Base-by-base conservation (phyloP, 2,797 vertebrate genomes). In the Dendrocincla tyrannina region DNA sequence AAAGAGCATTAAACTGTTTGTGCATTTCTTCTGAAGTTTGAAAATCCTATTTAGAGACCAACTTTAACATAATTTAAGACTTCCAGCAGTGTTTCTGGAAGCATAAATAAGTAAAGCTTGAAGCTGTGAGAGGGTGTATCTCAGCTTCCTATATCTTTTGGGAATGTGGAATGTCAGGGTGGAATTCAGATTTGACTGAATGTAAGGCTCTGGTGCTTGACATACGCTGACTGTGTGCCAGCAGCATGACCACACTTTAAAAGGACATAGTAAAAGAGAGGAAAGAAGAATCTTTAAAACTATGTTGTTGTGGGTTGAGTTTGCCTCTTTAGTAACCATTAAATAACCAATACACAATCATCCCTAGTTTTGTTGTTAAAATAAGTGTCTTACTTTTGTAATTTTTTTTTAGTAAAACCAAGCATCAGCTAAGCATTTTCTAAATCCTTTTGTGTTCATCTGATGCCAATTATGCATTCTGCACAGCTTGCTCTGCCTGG, bases 1-100 rank as follows among this genome's bases (percentile, higher is more conserved):
- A 95, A 95, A 94, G 92, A 95, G 77, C 52, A 74, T 96, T 97
- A 95, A 66, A 66, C 84, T 91, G 76, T 85, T 96, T 93, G 95
- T 62, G 49, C 14, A 30, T 94, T 96, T 96, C 89, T 84, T 97
- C 96, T 96, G 95, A 97, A 95, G 92, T 96, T 74, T 68, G 85
- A 85, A 95, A 97, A 97, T 96, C 95, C 95, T 94, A 89, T 97
- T 97, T 97, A 89, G 53, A 94, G 25, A 68, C 83, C 63, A 96
- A 95, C 67, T 95, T 91, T 91, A 97, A 97, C 83, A 78, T 83
- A 94, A 92, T 96, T 96, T 96, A 88, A 91, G 80, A 77, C 92
- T 86, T 96, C 89, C 94, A 96, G 47, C 89, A 74, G 94, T 59
- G 91, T 92, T 95, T 42, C 85, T 95, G 76, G 76, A 96, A 97